Base-by-base conservation (phyloP, 2,888 invertebrate species). In the Hoplodrina blanda region DNA sequence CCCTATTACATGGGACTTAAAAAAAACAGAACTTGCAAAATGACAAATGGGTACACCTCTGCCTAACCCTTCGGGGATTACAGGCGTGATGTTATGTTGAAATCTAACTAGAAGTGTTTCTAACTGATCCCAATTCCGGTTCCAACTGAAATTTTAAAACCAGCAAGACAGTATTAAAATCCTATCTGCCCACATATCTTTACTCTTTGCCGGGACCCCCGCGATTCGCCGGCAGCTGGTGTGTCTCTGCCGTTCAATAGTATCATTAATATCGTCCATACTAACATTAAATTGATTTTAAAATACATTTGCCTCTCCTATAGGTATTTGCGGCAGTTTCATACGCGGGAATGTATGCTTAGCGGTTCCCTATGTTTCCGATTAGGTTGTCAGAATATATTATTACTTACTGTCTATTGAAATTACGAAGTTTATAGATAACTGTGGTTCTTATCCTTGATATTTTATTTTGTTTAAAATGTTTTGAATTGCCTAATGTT, bases 231-330 rank as follows among this genome's bases (percentile, higher is more conserved):
- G 86, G 90, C 91, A 91, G 89, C 89, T 88, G 88, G 82, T 79
- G 78, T 82, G 89, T 90, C 90, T 81, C 82, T 69, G 76, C 82
- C 85, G 83, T 83, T 91, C 90, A 90, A 87, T 90, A 84, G 84
- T 78, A 82, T 88, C 89, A 92, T 92, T 90, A 91, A 91, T 92
- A 90, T 88, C 82, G 70, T 62, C 74, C 76, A 76, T 84, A 81
- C 77, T 79, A 78, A 80, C 80, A 82, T 78, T 80, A 86, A 85
- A 83, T 83, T 83, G 85, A 85, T 86, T 85, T 83, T 81, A 82
- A 86, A 87, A 85, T 83, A 82, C 73, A 80, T 75, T 73, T 56
- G 70, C 73, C 82, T 81, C 67, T 80, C 71, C 61, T 74, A 62
- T 75, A 73, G 15, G 62, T 61, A 70, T 73, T 73, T 33, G 53